Evolutionary conservation across 1,140 invertebrate species (phyloP).

Genomic region (Phymastichus coffea): DNA sequence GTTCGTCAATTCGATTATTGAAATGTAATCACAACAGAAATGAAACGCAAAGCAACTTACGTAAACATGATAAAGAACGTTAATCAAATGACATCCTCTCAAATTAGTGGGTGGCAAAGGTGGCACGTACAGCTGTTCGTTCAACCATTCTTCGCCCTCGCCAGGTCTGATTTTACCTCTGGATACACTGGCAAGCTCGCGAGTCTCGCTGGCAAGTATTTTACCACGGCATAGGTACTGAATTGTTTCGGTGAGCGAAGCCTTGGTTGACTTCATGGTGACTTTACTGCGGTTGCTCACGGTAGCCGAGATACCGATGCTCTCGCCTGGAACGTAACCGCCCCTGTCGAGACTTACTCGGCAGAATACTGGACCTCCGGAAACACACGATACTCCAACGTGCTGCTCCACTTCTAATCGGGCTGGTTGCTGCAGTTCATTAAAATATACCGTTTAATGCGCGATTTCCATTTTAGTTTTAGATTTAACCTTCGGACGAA

Average conservation of each 20-base stretch:
- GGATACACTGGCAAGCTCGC: conserved; percentile 78
- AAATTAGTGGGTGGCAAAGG: conserved; percentile 93
- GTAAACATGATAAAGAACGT: conserved; percentile 92
- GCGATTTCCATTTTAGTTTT: no score
- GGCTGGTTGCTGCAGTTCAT: conserved; percentile 84
- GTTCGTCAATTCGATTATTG: no score
- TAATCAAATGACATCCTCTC: conserved; percentile 92
- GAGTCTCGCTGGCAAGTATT: conserved; percentile 81
- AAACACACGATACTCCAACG: conserved; percentile 82
- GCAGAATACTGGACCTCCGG: conserved; percentile 78
- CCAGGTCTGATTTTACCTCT: conserved; percentile 82
- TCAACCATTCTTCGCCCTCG: conserved; percentile 82
- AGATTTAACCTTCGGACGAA: no score
- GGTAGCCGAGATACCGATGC: conserved; percentile 80
- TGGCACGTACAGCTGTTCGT: conserved; percentile 89
- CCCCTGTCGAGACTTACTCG: conserved; percentile 84
- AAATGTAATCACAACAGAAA: neutral
- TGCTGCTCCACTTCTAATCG: conserved; percentile 88
- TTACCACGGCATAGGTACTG: conserved; percentile 86
- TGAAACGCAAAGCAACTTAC: conserved; percentile 70
- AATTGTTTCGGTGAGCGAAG: conserved; percentile 71
- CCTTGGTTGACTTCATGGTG: conserved; percentile 57
- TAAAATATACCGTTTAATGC: no score
- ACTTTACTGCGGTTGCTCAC: conserved; percentile 83
- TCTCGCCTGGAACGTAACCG: conserved; percentile 91